Base-by-base conservation (phyloP, 2,888 invertebrate species). In the Drosophila ezoana region DNA sequence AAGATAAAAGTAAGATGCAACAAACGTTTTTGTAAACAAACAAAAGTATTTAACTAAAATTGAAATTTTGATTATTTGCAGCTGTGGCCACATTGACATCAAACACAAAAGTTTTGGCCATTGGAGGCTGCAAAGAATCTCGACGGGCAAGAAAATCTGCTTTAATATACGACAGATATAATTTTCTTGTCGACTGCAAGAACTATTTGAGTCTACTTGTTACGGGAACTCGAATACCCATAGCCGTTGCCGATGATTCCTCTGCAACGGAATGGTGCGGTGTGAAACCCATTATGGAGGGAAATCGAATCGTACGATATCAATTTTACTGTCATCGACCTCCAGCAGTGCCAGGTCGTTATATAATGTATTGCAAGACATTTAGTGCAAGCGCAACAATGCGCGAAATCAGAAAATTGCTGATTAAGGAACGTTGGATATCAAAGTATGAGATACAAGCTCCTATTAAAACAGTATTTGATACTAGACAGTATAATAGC, bases 391-490 rank as follows among this genome's bases (percentile, higher is more conserved):
- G 32, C 3, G 4, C 13, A 8, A 3, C 35, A 16, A 53, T 59
- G 41, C 35, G 28, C n/a, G 43, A 44, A 10, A 35, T 59, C 0
- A 16, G 54, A 9, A 53, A n/a, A n/a, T 4, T 9, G 13, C 18
- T 60, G 2, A 60, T 33, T 1, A 2, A n/a, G 1, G 56, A 60
- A 28, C 35, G 28, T 18, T 60, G 56, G 56, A n/a, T 60, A 35
- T 43, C 59, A 23, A 54, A 60, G 11, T 28, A 37, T 18, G 43
- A n/a, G 16, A 0, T 60, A 2, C 20, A 35, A 11, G 14, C 13
- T 5, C 59, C 52, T 1, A 35, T 48, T 0, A 48, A 48, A 18
- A 18, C n/a, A n/a, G 3, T 2, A 16, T 32, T 16, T 1, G 11
- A 32, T 8, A 10, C 20, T 10, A 20, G 23, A 20, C 1, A 2